Percentiles rank a stretch among this genome's conserved stretches.
Conservation (phyloP, 2,888 invertebrate genomes). For the Caenorhabditis zanzibari region DNA sequence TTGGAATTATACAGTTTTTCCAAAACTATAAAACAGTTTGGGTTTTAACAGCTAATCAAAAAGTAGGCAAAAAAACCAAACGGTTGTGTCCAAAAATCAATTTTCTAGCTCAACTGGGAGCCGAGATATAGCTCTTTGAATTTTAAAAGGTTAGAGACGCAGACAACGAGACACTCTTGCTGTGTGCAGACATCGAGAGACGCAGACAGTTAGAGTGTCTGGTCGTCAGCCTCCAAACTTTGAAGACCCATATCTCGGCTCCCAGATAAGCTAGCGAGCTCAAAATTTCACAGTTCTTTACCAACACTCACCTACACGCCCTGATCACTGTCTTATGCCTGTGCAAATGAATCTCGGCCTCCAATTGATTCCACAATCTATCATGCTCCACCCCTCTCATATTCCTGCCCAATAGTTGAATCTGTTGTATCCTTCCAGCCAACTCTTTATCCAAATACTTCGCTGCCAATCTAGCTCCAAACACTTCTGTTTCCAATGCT, state of each 20-base stretch:
- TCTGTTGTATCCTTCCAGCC: constrained; percentile 88
- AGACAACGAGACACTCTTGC: background rate
- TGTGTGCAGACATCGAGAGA: background rate
- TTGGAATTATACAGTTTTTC: no score
- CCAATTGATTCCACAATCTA: constrained; percentile 90
- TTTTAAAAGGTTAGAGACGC: background rate
- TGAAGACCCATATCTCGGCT: no score
- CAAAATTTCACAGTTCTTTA: background rate
- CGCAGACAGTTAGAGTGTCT: no score
- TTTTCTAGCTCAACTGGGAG: background rate
- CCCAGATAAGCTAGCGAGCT: no score
- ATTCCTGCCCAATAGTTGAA: constrained; percentile 90
- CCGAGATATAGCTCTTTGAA: background rate
- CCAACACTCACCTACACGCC: constrained; percentile 85
- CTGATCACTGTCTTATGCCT: constrained; percentile 90
- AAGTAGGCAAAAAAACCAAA: background rate
- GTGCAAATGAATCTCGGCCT: constrained; percentile 92
- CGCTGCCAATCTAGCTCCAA: constrained; percentile 91
- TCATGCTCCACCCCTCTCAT: constrained; percentile 90
- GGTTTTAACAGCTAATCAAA: background rate
- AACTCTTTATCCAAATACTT: constrained; percentile 90
- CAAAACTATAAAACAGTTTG: no score
- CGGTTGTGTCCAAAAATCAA: background rate
- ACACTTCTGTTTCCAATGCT: constrained; percentile 90
- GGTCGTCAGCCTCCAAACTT: background rate